Percentiles rank a stretch among this genome's conserved stretches.
Conservation (phyloP, 2,113 vertebrate genomes). For the Phalacrocorax brasilianus region DNA sequence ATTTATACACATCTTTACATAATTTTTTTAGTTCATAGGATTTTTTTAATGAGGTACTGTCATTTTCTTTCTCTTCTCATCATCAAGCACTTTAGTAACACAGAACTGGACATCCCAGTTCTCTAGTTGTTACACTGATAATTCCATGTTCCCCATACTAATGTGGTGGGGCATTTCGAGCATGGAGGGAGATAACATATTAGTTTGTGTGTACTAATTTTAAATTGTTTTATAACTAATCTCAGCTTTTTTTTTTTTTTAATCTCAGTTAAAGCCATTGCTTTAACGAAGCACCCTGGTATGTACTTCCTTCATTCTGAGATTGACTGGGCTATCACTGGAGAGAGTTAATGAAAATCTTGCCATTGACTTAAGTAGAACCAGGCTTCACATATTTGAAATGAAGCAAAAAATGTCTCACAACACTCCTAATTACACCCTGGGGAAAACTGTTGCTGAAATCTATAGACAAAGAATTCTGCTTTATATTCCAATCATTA, state of each 20-base stretch:
- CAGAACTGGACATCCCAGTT: neutral
- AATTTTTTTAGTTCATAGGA: neutral
- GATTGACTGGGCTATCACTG: neutral
- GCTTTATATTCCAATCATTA: neutral
- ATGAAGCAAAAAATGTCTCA: neutral
- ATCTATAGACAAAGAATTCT: neutral
- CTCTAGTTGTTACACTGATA: neutral
- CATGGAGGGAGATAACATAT: neutral
- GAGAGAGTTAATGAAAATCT: neutral
- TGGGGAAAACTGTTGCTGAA: neutral
- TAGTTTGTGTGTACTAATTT: neutral
- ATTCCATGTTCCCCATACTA: neutral
- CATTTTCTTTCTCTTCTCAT: neutral
- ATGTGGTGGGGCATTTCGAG: neutral
- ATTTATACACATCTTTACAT: neutral
- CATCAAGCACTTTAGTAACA: neutral
- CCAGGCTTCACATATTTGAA: neutral
- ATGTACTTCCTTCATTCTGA: neutral
- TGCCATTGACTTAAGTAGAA: neutral
- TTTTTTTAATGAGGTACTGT: neutral
- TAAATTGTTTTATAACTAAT: neutral
- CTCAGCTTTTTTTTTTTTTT: neutral
- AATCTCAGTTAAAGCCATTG: neutral
- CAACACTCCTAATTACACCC: neutral
- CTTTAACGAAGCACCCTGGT: neutral